Evolutionary conservation across 2,797 vertebrate genomes (phyloP).

Genomic region (Danio kyathit): DNA sequence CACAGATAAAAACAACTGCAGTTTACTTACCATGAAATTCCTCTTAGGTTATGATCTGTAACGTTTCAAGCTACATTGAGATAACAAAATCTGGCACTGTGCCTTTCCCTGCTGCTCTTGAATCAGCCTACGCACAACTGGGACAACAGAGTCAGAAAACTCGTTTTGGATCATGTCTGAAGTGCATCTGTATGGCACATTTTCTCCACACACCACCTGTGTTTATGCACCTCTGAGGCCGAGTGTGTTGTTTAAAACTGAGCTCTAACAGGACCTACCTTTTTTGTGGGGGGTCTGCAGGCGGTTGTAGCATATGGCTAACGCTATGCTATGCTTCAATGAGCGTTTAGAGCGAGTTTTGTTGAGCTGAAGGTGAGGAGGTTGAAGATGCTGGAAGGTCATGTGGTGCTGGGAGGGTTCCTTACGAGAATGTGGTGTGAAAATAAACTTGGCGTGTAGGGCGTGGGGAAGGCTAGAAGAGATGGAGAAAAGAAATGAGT

Average conservation of each 20-base stretch:
- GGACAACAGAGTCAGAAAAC: constrained; percentile 3
- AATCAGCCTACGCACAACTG: constrained; percentile 23
- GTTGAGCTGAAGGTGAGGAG: constrained; percentile 12
- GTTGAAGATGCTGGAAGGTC: constrained; percentile 65
- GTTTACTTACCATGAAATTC: constrained; percentile 11
- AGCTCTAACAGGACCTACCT: constrained; percentile 47
- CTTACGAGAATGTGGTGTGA: constrained; percentile 64
- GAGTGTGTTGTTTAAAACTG: constrained; percentile 53
- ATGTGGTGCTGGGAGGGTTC: constrained; percentile 53
- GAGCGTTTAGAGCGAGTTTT: constrained; percentile 52
- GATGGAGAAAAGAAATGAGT: constrained; percentile 16
- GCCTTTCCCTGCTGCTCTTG: background rate
- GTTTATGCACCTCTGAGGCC: constrained; percentile 64
- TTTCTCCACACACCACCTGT: constrained; percentile 57
- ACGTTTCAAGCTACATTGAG: background rate
- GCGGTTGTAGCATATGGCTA: background rate
- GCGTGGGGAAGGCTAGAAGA: constrained; percentile 16
- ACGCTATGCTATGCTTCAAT: background rate
- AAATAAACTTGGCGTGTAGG: constrained; percentile 69
- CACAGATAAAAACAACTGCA: constrained; percentile 3
- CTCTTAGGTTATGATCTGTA: constrained; percentile 10
- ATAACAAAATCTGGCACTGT: background rate
- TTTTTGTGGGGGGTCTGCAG: constrained; percentile 10
- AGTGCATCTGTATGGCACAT: constrained; percentile 64
- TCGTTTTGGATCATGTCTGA: background rate